These are phyloP conservation scores for Brachycybe producta DNA, from an alignment of 2,888 invertebrate species.

Conservation along the genomic window DNA sequence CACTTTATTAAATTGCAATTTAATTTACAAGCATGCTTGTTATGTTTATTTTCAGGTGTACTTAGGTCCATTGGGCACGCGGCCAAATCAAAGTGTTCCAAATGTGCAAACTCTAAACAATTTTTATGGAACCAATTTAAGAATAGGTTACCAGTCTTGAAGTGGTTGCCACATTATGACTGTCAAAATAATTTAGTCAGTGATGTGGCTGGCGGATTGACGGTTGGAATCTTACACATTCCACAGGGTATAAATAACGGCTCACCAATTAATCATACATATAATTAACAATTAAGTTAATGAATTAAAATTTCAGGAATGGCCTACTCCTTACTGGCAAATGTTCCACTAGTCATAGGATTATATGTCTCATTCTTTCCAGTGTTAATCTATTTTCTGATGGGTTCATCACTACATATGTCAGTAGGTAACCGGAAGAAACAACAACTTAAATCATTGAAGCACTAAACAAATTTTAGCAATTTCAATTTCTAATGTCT, in stretches of 20 bases:
- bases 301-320: slow-evolving; percentile 31
- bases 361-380: slow-evolving; percentile 86
- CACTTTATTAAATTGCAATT: not conserved
- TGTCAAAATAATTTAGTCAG: slow-evolving; percentile 15
- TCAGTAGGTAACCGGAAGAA: slow-evolving; percentile 55
- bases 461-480: too few species aligned
- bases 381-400: slow-evolving; percentile 66
- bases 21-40: too few species aligned
- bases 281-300: not conserved
- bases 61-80: slow-evolving; percentile 8
- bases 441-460: not conserved
- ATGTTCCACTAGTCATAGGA: slow-evolving; percentile 40
- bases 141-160: slow-evolving; percentile 24
- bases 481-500: too few species aligned
- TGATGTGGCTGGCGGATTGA: slow-evolving; percentile 16
- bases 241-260: slow-evolving; percentile 19
- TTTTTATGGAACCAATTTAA: slow-evolving; percentile 14
- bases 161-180: slow-evolving; percentile 25
- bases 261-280: not conserved
- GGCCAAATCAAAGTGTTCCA: slow-evolving; percentile 2
- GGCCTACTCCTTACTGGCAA: slow-evolving; percentile 42
- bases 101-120: slow-evolving; percentile 2
- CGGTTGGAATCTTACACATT: slow-evolving; percentile 18
- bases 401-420: slow-evolving; percentile 66
- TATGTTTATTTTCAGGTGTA: slow-evolving; percentile 1